A percentile compares a stretch with the other conserved stretches of the same genome.
phyloP scores from a whole-genome alignment of 2,113 vertebrate species.

The Desmodus rotundus region DNA sequence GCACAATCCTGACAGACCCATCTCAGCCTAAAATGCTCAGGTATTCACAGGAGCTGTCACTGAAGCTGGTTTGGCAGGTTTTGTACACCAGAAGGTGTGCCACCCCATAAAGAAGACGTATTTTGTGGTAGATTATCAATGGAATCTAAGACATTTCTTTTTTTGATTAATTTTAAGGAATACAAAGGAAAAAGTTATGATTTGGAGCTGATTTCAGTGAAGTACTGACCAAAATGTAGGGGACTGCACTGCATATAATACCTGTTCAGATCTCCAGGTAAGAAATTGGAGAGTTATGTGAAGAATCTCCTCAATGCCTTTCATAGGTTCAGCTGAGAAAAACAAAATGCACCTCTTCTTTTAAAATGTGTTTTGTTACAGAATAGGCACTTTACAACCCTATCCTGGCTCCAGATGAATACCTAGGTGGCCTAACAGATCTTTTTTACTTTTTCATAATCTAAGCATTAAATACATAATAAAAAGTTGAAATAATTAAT shows the following conservation, averaged over 20 bases:
- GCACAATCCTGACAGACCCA: not conserved
- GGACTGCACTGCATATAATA: not conserved
- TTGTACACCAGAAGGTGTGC: not conserved
- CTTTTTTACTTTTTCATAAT: not conserved
- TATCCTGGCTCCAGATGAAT: not conserved
- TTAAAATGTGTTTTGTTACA: constrained; percentile 1
- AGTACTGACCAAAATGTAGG: not conserved
- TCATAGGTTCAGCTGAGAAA: not conserved
- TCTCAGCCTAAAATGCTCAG: not conserved
- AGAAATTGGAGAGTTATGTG: not conserved
- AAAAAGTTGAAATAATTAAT: not conserved
- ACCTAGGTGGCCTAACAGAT: not conserved
- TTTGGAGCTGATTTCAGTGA: not conserved
- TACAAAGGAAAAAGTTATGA: not conserved
- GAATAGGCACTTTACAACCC: not conserved
- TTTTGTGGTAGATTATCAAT: not conserved
- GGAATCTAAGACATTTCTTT: not conserved
- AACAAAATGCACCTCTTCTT: constrained; percentile 20
- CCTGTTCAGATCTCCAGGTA: not conserved
- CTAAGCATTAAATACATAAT: not conserved
- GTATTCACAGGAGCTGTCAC: not conserved
- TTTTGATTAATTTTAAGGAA: not conserved
- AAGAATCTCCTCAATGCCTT: not conserved
- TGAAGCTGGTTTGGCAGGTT: not conserved
- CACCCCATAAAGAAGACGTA: not conserved